phyloP scores from a whole-genome alignment of 2,888 invertebrate genomes.

The Mylabris sibirica region DNA sequence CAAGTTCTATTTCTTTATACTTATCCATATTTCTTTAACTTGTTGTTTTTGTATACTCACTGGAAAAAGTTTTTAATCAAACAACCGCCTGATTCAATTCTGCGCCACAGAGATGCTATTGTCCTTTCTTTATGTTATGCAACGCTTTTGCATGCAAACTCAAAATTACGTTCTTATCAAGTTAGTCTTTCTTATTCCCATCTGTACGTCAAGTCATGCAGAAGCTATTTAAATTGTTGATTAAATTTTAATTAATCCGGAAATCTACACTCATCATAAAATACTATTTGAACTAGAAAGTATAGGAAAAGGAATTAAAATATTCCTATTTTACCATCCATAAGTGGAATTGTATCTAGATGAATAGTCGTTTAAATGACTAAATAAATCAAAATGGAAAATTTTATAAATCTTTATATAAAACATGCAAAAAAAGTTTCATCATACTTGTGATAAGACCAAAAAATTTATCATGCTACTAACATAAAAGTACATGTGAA shows the following conservation, averaged over 20 bases:
- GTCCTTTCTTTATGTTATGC: conserved; percentile 52
- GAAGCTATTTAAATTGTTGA: conserved; percentile 32
- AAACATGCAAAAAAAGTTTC: background rate
- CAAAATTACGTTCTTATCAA: conserved; percentile 57
- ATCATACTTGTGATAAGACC: background rate
- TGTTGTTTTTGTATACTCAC: conserved; percentile 5
- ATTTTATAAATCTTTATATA: background rate
- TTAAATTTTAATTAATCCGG: conserved; percentile 34
- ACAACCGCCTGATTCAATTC: conserved; percentile 57
- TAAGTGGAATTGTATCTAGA: background rate
- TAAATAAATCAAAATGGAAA: background rate
- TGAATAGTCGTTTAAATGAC: background rate
- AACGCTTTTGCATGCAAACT: conserved; percentile 53
- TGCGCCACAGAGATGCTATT: conserved; percentile 54
- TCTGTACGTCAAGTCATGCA: conserved; percentile 25
- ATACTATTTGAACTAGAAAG: background rate
- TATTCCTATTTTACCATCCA: background rate
- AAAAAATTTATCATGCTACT: background rate
- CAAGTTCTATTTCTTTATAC: background rate
- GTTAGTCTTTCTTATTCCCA: conserved; percentile 48
- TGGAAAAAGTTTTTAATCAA: conserved; percentile 57
- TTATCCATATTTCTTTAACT: background rate
- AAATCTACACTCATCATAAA: background rate
- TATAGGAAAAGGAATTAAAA: background rate
- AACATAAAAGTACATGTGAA: background rate